Evolutionary conservation across 2,113 vertebrate genomes (phyloP).

Genomic region (Caranx melampygus): DNA sequence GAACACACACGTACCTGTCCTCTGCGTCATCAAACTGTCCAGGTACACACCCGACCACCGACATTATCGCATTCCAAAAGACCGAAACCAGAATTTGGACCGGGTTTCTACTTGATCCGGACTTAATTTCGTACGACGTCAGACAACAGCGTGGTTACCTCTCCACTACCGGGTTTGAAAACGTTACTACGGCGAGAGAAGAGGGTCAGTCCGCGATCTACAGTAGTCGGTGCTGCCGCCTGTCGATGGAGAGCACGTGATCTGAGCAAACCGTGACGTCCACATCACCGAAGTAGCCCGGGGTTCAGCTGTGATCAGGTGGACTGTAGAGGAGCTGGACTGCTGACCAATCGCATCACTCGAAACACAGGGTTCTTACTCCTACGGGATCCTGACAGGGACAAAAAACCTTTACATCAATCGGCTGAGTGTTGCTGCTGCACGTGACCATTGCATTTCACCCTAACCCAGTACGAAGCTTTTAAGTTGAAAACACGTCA

Average conservation of each 20-base stretch:
- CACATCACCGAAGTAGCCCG: too few relatives aligned
- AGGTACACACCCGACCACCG: constrained; percentile 9
- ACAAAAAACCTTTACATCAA: too few relatives aligned
- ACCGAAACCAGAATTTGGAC: background rate
- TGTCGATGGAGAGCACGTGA: too few relatives aligned
- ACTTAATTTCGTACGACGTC: too few relatives aligned
- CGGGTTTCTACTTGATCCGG: background rate
- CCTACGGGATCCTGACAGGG: too few relatives aligned
- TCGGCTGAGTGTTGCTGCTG: too few relatives aligned
- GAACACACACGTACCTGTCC: constrained; percentile 39
- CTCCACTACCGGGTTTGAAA: constrained; percentile 20
- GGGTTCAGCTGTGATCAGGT: too few relatives aligned
- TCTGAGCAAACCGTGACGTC: too few relatives aligned
- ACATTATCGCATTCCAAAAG: constrained; percentile 51
- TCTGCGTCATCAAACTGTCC: constrained; percentile 78
- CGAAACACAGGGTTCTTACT: too few relatives aligned
- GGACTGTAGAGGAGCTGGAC: too few relatives aligned
- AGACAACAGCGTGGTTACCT: constrained; percentile 20
- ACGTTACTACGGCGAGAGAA: constrained; percentile 28
- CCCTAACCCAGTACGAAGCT: background rate
- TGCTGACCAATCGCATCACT: too few relatives aligned
- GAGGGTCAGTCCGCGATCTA: background rate
- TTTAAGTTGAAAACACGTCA: constrained; percentile 3
- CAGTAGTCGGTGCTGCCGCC: background rate
- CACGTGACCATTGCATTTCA: too few relatives aligned